phyloP scores from a whole-genome alignment of 2,797 vertebrate species.

The Mareca strepera region DNA sequence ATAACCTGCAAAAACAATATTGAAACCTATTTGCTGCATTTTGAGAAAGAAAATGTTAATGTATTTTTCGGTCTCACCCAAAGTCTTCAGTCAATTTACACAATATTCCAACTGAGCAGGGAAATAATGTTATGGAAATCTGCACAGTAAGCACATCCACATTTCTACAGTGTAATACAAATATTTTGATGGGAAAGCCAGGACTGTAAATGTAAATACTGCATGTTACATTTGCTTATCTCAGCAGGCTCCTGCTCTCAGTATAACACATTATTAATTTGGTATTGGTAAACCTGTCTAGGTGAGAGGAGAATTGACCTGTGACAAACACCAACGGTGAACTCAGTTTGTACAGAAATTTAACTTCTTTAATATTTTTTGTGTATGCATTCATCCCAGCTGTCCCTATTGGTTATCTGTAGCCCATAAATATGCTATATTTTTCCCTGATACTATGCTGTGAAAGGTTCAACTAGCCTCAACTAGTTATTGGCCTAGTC shows the following conservation, averaged over 20 bases:
- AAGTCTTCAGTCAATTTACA: constrained; percentile 8
- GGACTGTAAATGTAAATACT: constrained; percentile 8
- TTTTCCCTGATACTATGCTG: not conserved
- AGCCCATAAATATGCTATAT: not conserved
- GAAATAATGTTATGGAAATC: constrained; percentile 35
- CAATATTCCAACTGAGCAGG: not conserved
- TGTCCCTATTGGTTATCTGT: not conserved
- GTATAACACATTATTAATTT: not conserved
- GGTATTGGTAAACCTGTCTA: not conserved
- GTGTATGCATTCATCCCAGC: not conserved
- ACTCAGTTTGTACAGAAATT: not conserved
- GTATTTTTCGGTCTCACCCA: not conserved
- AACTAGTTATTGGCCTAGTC: not conserved
- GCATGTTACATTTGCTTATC: not conserved
- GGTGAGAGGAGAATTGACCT: not conserved
- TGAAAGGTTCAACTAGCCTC: not conserved
- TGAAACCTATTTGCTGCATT: not conserved
- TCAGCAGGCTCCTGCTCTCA: not conserved
- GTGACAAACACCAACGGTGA: not conserved
- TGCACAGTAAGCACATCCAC: constrained; percentile 31
- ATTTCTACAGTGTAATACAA: constrained; percentile 2
- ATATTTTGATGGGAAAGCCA: constrained; percentile 12
- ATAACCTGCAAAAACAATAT: not conserved
- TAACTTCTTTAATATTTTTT: not conserved
- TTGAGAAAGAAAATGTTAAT: not conserved